Conservation (phyloP, 2,888 invertebrate genomes). For the Drosophila atroscutellata region DNA sequence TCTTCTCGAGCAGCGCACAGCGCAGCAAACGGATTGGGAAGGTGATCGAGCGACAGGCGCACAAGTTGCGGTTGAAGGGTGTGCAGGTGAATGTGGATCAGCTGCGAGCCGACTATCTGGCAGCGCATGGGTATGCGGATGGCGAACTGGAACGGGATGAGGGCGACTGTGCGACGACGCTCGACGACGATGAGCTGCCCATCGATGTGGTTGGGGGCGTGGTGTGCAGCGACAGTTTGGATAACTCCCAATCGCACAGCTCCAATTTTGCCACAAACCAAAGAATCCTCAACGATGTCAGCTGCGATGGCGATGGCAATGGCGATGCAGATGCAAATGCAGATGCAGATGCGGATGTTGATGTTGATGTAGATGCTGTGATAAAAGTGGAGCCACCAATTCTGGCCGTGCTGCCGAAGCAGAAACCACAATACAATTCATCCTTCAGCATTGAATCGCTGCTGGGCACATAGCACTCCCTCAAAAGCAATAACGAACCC, state of each 20-base stretch:
- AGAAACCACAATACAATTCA: conserved; percentile 79
- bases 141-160: conserved; percentile 14
- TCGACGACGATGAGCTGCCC: conserved; percentile 87
- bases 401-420: conserved; percentile 22
- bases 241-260: conserved; percentile 49
- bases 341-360: neutral
- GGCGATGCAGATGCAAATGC: conserved; percentile 4
- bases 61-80: conserved; percentile 94
- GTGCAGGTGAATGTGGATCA: conserved; percentile 93
- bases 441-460: conserved; percentile 95
- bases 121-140: conserved; percentile 71
- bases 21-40: conserved; percentile 95
- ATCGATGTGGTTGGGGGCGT: conserved; percentile 90
- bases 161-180: conserved; percentile 2
- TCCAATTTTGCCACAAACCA: conserved; percentile 47
- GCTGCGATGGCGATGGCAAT: conserved; percentile 21
- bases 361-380: conserved; percentile 42
- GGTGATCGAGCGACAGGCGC: conserved; percentile 94
- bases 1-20: conserved; percentile 87
- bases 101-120: conserved; percentile 91
- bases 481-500: neutral
- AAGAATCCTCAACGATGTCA: conserved; percentile 42
- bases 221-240: conserved; percentile 87
- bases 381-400: conserved; percentile 51
- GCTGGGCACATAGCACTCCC: conserved; percentile 86